Conservation (phyloP, 2,797 vertebrate genomes). For the Vultur gryphus region DNA sequence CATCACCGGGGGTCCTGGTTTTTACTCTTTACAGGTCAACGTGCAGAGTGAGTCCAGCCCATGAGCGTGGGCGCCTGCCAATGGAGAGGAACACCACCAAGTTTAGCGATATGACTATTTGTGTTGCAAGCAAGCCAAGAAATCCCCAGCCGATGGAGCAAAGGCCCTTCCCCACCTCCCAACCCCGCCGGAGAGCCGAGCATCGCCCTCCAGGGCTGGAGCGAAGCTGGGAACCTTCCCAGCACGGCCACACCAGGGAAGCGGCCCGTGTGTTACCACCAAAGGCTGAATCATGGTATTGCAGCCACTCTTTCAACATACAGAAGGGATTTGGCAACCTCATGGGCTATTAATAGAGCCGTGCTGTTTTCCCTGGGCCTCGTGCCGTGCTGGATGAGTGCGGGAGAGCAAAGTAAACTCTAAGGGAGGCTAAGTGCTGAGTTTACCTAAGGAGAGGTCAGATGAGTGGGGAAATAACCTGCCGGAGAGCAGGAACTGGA, state of each 20-base stretch:
- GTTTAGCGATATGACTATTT: not conserved
- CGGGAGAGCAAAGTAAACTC: slow-evolving; percentile 18
- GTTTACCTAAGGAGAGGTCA: slow-evolving; percentile 57
- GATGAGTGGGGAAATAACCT: not conserved
- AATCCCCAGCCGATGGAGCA: not conserved
- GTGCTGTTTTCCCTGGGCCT: not conserved
- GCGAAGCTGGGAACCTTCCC: not conserved
- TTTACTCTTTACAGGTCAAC: rapidly evolving
- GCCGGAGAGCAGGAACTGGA: not conserved
- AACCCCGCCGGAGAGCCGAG: rapidly evolving
- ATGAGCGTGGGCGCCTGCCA: not conserved
- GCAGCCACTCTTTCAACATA: slow-evolving; percentile 23
- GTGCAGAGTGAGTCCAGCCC: not conserved
- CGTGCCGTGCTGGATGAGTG: not conserved
- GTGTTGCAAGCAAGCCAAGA: not conserved
- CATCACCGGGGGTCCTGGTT: not conserved
- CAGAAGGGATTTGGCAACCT: slow-evolving; percentile 34
- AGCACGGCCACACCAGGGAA: rapidly evolving
- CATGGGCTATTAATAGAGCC: slow-evolving; percentile 12
- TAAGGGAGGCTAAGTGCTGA: not conserved
- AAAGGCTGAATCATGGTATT: not conserved
- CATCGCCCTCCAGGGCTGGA: not conserved
- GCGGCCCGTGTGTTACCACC: not conserved
- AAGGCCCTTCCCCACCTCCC: not conserved
- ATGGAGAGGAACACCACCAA: not conserved